These are phyloP conservation scores for Pristionchus pacificus DNA, from an alignment of 1,140 invertebrate genomes.

Conservation along the genomic window DNA sequence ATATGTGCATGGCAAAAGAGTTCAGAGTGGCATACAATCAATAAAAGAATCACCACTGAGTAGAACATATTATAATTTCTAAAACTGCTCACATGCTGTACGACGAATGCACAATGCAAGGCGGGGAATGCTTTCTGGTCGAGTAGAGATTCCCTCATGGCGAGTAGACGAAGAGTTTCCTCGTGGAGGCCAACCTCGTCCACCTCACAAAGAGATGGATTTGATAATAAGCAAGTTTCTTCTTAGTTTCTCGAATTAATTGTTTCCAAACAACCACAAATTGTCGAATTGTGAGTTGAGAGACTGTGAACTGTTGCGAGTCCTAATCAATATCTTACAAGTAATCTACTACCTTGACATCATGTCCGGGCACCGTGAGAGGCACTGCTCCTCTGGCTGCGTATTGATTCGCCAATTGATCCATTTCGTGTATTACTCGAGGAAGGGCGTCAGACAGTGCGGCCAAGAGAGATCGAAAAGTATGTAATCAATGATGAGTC, in stretches of 20 bases:
- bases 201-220: background rate
- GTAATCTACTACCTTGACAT: background rate
- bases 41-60: no score
- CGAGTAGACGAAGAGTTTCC: background rate
- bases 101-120: constrained; percentile 7
- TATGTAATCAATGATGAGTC: no score
- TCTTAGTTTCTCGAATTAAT: no score
- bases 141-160: background rate
- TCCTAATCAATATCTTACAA: no score
- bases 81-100: constrained; percentile 17
- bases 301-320: no score
- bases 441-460: background rate
- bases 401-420: background rate
- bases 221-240: no score
- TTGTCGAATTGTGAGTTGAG: no score
- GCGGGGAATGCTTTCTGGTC: background rate
- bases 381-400: background rate
- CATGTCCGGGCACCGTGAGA: background rate
- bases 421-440: background rate
- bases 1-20: no score
- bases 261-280: no score
- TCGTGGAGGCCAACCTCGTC: background rate
- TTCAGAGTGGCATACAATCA: no score
- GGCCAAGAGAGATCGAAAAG: no score
- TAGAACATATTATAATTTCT: no score